phyloP scores from a whole-genome alignment of 2,888 invertebrate species.

The Apocheima hispidaria region DNA sequence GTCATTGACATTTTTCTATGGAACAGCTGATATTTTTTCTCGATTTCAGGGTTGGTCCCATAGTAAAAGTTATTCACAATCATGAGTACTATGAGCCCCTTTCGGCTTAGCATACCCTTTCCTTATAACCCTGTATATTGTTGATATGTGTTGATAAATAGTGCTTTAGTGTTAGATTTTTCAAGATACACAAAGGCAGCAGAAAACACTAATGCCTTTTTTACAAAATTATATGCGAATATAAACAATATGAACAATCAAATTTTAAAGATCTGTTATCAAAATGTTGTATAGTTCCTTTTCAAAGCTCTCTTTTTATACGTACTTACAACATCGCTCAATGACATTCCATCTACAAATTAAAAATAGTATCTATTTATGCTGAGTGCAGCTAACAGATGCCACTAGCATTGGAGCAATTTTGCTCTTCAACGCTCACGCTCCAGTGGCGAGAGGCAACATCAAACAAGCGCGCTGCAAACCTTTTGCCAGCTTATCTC shows the following conservation, averaged over 20 bases:
- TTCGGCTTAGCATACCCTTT: too few relatives aligned
- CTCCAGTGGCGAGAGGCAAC: slow-evolving; percentile 81
- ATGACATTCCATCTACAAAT: slow-evolving; percentile 81
- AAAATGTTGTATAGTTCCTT: slow-evolving; percentile 36
- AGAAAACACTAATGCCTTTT: neutral
- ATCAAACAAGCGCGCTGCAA: slow-evolving; percentile 81
- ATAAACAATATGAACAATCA: slow-evolving; percentile 4
- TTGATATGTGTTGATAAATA: too few relatives aligned
- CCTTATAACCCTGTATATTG: too few relatives aligned
- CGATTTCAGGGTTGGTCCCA: too few relatives aligned
- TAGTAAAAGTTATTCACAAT: too few relatives aligned
- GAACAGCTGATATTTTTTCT: too few relatives aligned
- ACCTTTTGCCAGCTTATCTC: slow-evolving; percentile 85
- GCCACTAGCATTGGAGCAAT: slow-evolving; percentile 80
- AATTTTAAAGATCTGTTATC: slow-evolving; percentile 41
- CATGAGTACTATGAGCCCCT: too few relatives aligned
- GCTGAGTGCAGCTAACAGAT: slow-evolving; percentile 79
- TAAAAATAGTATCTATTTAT: slow-evolving; percentile 82
- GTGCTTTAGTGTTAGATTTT: too few relatives aligned
- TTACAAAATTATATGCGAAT: neutral
- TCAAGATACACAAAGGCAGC: neutral
- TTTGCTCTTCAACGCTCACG: slow-evolving; percentile 83
- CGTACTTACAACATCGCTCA: slow-evolving; percentile 49
- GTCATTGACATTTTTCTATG: too few relatives aligned
- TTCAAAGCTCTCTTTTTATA: slow-evolving; percentile 53